Base-by-base conservation (phyloP, 2,888 invertebrate species). In the Adineta ricciae region DNA sequence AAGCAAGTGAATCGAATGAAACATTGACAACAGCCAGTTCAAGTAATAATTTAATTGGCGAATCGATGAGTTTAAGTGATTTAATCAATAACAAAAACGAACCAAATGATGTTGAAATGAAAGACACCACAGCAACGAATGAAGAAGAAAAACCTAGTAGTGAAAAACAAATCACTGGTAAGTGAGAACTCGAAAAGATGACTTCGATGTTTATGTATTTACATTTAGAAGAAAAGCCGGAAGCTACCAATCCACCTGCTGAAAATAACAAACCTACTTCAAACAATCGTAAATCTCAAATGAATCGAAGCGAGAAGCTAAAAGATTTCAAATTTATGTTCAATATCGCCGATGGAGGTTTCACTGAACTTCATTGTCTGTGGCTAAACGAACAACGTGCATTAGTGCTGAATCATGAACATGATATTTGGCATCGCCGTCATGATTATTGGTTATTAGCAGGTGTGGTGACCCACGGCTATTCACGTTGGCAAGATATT, bases 371-470 rank as follows among this genome's bases (percentile, higher is more conserved):
- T 21, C 99, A 99, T 90, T 97, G 98, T 0, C 92, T 99, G 83
- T 99, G 99, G 99, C 92, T 96, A 86, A 99, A 99, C 90, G 99
- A 99, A 91, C 98, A 99, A 90, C 92, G 93, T 87, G 98, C 97
- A 0, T 97, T 99, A 0, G 95, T 96, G 56, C 96, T 96, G 0
- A 95, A 96, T 14, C 92, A 96, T 4, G 97, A 98, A 90, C 97
- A 96, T 90, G 98, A 99, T 92, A 99, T 99, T 88, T 99, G 99
- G 99, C 98, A 99, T 90, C 93, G 98, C 86, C 93, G 97, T 84
- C 99, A 99, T 90, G 99, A 99, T 92, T 99, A 98, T 91, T 99
- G 99, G 99, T 93, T 99, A 19, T 92, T 99, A 84, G 97, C 97
- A 83, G 99, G 99, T 83, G 97, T 99, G 87, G 97, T 98, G 8